These are phyloP conservation scores for Andrena bicolor DNA, from an alignment of 2,888 invertebrate species.

Conservation along the genomic window DNA sequence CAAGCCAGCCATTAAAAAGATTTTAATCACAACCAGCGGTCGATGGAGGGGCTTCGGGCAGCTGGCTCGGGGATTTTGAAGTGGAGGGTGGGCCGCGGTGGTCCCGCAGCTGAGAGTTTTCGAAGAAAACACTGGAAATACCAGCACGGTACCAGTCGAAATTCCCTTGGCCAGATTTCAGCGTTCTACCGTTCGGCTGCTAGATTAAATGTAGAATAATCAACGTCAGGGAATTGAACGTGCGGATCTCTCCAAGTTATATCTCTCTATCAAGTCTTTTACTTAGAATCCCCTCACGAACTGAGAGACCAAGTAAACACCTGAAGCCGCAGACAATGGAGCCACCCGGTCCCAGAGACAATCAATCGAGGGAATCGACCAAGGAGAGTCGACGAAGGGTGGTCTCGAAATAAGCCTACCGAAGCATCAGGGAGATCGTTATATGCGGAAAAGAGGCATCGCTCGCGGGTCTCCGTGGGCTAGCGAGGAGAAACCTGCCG, in stretches of 20 bases:
- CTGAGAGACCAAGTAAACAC: constrained; percentile 46
- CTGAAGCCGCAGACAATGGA: constrained; percentile 43
- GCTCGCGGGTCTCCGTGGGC: constrained; percentile 62
- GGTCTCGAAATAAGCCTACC: constrained; percentile 62
- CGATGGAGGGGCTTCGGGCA: not conserved
- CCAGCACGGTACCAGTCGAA: no score
- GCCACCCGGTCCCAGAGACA: not conserved
- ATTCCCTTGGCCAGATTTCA: no score
- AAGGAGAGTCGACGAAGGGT: constrained; percentile 37
- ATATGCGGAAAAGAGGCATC: constrained; percentile 38
- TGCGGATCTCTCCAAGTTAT: no score
- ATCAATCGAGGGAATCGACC: constrained; percentile 41
- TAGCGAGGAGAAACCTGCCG: constrained; percentile 70
- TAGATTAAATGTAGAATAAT: no score
- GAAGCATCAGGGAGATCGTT: constrained; percentile 56
- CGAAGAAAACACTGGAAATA: not conserved
- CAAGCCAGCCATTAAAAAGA: constrained; percentile 39
- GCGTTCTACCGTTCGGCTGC: no score
- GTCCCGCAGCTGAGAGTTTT: not conserved
- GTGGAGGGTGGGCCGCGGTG: not conserved
- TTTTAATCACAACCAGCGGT: constrained; percentile 46
- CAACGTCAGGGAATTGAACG: no score
- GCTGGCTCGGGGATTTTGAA: constrained; percentile 1
- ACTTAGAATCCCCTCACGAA: constrained; percentile 3
- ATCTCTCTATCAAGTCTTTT: no score